These are phyloP conservation scores for Ardeotis arabs DNA, from an alignment of 2,113 vertebrate genomes.

Conservation along the genomic window DNA sequence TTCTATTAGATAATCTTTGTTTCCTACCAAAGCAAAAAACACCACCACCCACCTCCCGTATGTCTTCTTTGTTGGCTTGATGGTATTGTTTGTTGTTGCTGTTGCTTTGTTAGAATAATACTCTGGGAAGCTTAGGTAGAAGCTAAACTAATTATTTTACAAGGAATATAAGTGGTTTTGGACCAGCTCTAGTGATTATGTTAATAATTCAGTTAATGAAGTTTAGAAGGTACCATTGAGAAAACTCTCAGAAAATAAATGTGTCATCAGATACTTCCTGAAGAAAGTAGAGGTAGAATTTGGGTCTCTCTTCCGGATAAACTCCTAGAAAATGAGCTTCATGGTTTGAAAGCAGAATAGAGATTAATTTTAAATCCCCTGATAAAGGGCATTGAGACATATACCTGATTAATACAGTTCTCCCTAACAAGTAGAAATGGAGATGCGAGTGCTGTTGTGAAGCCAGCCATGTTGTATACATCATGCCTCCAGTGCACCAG, in stretches of 20 bases:
- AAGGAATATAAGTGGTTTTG: neutral
- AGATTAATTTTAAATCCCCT: neutral
- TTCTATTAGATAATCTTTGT: neutral
- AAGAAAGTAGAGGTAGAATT: neutral
- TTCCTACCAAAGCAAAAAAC: neutral
- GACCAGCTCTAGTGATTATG: neutral
- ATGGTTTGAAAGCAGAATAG: neutral
- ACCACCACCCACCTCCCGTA: neutral
- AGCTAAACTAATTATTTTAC: neutral
- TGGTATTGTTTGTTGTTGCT: neutral
- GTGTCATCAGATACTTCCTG: neutral
- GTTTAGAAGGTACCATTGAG: neutral
- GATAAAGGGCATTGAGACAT: neutral
- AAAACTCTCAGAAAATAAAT: neutral
- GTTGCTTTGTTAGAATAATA: neutral
- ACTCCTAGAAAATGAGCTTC: neutral
- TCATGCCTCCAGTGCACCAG: neutral
- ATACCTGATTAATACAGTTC: neutral
- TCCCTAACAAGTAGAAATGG: neutral
- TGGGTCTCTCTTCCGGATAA: neutral
- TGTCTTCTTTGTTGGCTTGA: neutral
- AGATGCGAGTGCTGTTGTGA: neutral
- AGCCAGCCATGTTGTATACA: neutral
- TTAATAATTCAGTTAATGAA: neutral
- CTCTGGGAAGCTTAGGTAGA: neutral